Evolutionary conservation across 2,797 vertebrate genomes (phyloP).

Genomic region (Sylvia borin): DNA sequence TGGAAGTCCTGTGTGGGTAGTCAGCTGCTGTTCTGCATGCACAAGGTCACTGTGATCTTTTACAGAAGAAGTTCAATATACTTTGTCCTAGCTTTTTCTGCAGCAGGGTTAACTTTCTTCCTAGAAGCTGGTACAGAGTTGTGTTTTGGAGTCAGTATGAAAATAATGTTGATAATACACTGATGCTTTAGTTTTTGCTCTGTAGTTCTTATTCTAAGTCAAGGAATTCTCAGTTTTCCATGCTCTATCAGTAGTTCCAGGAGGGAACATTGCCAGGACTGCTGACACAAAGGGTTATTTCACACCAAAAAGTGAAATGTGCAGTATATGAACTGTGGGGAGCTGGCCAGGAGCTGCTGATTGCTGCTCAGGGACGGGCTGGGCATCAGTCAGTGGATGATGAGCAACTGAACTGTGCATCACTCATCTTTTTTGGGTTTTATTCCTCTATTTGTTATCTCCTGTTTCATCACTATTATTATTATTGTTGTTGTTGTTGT

Average conservation of each 20-base stretch:
- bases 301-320: background rate
- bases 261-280: background rate
- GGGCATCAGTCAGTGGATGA: background rate
- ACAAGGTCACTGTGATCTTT: background rate
- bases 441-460: background rate
- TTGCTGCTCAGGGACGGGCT: background rate
- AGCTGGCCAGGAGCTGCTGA: background rate
- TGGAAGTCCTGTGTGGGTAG: background rate
- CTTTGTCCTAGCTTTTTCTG: background rate
- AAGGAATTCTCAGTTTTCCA: background rate
- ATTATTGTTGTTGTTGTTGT: background rate
- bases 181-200: background rate
- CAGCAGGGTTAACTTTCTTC: background rate
- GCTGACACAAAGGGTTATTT: background rate
- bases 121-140: background rate
- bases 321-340: no score
- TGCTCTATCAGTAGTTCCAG: background rate
- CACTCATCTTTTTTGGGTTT: background rate
- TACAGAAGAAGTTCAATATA: background rate
- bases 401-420: background rate
- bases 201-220: background rate
- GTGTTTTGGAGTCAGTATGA: background rate
- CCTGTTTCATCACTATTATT: background rate
- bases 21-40: background rate
- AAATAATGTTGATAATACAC: background rate